Evolutionary conservation across 2,888 invertebrate species (phyloP).

Genomic region (Falcaria lacertinaria): DNA sequence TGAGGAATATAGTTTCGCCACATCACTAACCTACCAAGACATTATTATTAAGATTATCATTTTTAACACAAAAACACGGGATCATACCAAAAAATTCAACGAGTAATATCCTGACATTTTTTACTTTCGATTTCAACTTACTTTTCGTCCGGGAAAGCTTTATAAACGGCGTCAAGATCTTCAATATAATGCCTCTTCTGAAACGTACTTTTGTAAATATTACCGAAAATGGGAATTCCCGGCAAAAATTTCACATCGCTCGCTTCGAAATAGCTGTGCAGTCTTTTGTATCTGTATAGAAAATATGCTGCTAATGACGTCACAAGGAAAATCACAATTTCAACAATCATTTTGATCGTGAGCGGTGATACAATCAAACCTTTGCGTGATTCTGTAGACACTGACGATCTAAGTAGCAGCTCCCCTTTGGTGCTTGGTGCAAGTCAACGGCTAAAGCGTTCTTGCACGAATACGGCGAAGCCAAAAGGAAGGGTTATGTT

Average conservation of each 20-base stretch:
- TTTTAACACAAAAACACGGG: too few relatives aligned
- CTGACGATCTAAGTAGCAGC: not conserved
- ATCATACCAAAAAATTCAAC: too few relatives aligned
- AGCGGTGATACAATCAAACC: too few relatives aligned
- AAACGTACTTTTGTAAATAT: slow-evolving; percentile 32
- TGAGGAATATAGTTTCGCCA: too few relatives aligned
- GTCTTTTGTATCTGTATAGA: slow-evolving; percentile 35
- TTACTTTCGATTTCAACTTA: slow-evolving; percentile 18
- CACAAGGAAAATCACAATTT: slow-evolving; percentile 45
- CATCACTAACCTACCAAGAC: too few relatives aligned
- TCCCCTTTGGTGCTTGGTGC: too few relatives aligned
- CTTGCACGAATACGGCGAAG: too few relatives aligned
- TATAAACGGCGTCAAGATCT: slow-evolving; percentile 45
- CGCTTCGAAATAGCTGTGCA: slow-evolving; percentile 38
- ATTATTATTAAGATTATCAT: too few relatives aligned
- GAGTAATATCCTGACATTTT: too few relatives aligned
- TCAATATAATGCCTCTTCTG: slow-evolving; percentile 38
- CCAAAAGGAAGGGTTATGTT: too few relatives aligned
- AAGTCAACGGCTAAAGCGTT: too few relatives aligned
- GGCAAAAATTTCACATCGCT: slow-evolving; percentile 45
- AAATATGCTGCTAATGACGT: slow-evolving; percentile 36
- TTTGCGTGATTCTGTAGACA: too few relatives aligned
- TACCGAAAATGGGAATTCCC: slow-evolving; percentile 58
- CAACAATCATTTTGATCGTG: slow-evolving; percentile 44
- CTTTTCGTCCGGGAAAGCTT: slow-evolving; percentile 56